These are phyloP conservation scores for Embiotoca jacksoni DNA, from an alignment of 2,113 vertebrate species.

Conservation along the genomic window DNA sequence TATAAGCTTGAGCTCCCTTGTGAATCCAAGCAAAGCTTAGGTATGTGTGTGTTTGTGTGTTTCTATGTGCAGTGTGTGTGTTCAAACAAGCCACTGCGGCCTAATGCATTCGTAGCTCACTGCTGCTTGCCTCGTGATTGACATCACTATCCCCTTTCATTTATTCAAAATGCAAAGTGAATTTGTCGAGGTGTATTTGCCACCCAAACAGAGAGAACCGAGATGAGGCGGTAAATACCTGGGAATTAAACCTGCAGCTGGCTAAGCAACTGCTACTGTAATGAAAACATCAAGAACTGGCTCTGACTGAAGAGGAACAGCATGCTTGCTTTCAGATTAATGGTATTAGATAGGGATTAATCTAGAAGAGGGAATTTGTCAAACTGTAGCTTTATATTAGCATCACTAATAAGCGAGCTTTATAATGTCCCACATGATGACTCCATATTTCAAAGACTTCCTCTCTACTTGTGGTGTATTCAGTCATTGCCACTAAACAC, in stretches of 20 bases:
- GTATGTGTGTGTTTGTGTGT: slow-evolving; percentile 39
- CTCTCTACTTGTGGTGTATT: slow-evolving; percentile 23
- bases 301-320: slow-evolving; percentile 59
- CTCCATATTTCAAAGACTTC: slow-evolving; percentile 42
- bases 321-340: slow-evolving; percentile 73
- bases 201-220: slow-evolving; percentile 30
- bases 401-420: slow-evolving; percentile 64
- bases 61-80: slow-evolving; percentile 18
- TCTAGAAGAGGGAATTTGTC: slow-evolving; percentile 73
- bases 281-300: slow-evolving; percentile 62
- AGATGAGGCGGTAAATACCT: slow-evolving; percentile 59
- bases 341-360: slow-evolving; percentile 74
- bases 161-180: slow-evolving; percentile 59
- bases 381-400: slow-evolving; percentile 60
- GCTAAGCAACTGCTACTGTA: slow-evolving; percentile 57
- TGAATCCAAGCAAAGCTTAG: slow-evolving; percentile 78
- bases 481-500: slow-evolving; percentile 33
- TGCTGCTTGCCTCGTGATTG: slow-evolving; percentile 47
- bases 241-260: slow-evolving; percentile 65
- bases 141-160: slow-evolving; percentile 49
- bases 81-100: slow-evolving; percentile 39
- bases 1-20: slow-evolving; percentile 85
- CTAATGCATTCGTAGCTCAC: slow-evolving; percentile 20
- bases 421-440: slow-evolving; percentile 33
- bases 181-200: slow-evolving; percentile 59